Evolutionary conservation across 2,797 vertebrate species (phyloP).

Genomic region (Sylvia borin): DNA sequence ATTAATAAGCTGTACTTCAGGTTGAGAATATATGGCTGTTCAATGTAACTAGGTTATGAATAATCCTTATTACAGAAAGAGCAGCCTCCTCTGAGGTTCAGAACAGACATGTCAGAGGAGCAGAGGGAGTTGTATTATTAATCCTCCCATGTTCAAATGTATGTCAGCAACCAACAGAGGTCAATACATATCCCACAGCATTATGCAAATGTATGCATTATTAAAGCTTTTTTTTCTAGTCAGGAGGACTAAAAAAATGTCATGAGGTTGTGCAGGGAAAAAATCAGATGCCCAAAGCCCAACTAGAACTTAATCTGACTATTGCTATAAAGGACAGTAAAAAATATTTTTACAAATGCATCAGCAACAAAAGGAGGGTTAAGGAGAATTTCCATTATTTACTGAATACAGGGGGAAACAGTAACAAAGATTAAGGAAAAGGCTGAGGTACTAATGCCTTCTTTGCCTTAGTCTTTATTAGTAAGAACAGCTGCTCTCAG

Average conservation of each 20-base stretch:
- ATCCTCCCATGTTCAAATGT: background rate
- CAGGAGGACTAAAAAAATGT: background rate
- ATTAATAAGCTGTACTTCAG: background rate
- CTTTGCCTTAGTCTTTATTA: background rate
- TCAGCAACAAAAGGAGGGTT: background rate
- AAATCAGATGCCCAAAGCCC: background rate
- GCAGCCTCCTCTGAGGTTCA: background rate
- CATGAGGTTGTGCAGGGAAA: background rate
- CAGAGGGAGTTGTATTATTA: constrained; percentile 1
- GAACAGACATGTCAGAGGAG: background rate
- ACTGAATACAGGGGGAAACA: background rate
- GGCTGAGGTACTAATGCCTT: background rate
- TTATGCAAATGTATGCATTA: background rate
- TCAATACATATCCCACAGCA: background rate
- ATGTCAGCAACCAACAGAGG: background rate
- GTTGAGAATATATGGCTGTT: background rate
- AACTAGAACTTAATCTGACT: background rate
- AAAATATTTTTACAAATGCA: background rate
- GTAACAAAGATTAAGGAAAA: background rate
- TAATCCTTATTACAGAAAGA: background rate
- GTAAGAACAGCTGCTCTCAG: background rate
- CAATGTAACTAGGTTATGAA: background rate
- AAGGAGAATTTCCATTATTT: background rate
- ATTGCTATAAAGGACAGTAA: background rate
- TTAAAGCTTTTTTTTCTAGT: background rate